Base-by-base conservation (phyloP, 2,797 vertebrate genomes). In the Lithobates pipiens region DNA sequence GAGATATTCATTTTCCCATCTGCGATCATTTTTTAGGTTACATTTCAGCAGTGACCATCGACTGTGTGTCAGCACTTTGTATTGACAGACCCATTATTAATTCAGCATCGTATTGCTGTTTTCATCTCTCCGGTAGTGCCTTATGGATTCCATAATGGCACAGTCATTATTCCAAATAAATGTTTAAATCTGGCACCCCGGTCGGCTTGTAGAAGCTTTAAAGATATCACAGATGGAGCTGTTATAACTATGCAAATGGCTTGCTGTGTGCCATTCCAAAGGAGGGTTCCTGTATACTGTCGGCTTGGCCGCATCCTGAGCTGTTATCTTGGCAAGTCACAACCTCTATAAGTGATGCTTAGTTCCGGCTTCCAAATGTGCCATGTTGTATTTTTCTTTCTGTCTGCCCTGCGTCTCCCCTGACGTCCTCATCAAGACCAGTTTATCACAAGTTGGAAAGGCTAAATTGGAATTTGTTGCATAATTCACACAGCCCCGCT, bases 381-480 rank as follows among this genome's bases (percentile, higher is more conserved):
- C 77, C 77, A 61, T 54, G 84, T 80, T 80, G 77, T 75, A 70
- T 85, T 80, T 79, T 69, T 36, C 84, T 36, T 36, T 74, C 57
- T 80, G 84, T 85, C 84, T 80, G 72, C 70, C 84, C 50, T 21
- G 50, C 32, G 44, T 80, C 84, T 80, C 84, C 77, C 77, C 77
- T 57, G 84, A 85, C 84, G 18, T 85, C 73, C 77, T 76, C 84
- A 80, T 80, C 84, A 75, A 39, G 72, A 80, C 78, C 84, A 85
- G 70, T 80, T 85, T 76, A 85, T 85, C 84, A 80, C 77, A 75
- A 80, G 84, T 76, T 80, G 71, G 77, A 85, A 75, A 74, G 39
- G 70, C 77, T 85, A 85, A 80, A 85, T 85, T 80, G 77, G 84
- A 80, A 76, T 57, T 39, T 69, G 77, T 85, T 85, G 84, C 84